Base-by-base conservation (phyloP, 2,888 invertebrate genomes). In the Conomelus anceps region DNA sequence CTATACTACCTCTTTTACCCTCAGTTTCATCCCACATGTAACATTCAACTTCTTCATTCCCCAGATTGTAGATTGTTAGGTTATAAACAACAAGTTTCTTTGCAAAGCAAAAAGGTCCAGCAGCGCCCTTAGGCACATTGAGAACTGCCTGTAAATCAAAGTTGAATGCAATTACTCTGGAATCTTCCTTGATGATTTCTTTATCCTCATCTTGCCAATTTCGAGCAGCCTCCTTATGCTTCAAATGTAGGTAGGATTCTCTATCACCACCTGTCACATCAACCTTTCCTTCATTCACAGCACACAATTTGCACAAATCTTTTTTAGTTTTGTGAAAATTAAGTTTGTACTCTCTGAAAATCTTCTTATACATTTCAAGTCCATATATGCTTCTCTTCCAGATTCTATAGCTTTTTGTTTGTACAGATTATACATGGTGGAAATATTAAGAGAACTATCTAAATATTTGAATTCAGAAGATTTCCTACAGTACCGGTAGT, bases 21-120 rank as follows among this genome's bases (percentile, higher is more conserved):
- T 88, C 85, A 11, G 23, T 84, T 29, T 88, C 88, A 85, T 85
- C 88, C 88, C 85, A 85, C 23, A 88, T 20, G 29, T 84, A 88
- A 22, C 88, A 88, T 1, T 85, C 23, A 0, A 88, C 88, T 63
- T 24, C 24, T 3, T 41, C 20, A 24, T 88, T 84, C 0, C 88
- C 85, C n/a, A 84, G 84, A 22, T 84, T 84, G 22, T 84, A 84
- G 22, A 17, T 84, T 84, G 84, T 6, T 22, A 84, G 84, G 6
- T 6, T 17, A 84, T 84, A 6, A 84, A 84, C 7, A 4, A 22
- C 22, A 84, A 17, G 41, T 41, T 41, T 41, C 11, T 17, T 11
- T 41, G 17, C 41, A 41, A 13, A 41, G 17, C 11, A 84, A 84
- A 17, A 6, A 7, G 84, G 84, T 17, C 84, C 84, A 22, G 84